Conservation (phyloP, 2,113 vertebrate genomes). For the Reinhardtius hippoglossoides region DNA sequence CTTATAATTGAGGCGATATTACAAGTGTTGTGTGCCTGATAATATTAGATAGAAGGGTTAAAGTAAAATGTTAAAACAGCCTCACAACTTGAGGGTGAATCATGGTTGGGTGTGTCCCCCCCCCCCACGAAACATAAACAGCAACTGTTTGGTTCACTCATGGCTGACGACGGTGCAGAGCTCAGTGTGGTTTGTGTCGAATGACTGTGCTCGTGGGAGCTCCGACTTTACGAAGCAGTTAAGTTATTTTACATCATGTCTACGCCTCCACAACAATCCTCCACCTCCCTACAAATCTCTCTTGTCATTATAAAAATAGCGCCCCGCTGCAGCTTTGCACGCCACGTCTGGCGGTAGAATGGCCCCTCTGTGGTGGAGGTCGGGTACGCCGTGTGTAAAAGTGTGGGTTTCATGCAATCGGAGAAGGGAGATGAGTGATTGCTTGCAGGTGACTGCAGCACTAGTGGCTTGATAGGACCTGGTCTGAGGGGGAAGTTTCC, state of each 20-base stretch:
- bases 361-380: slow-evolving; percentile 61
- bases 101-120: not conserved
- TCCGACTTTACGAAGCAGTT: slow-evolving; percentile 74
- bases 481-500: slow-evolving; percentile 47
- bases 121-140: slow-evolving; percentile 42
- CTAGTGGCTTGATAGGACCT: slow-evolving; percentile 26
- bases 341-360: slow-evolving; percentile 64
- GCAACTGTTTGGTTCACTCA: slow-evolving; percentile 54
- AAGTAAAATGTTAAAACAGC: not conserved
- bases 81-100: slow-evolving; percentile 1
- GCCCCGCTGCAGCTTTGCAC: slow-evolving; percentile 64
- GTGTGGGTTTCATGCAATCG: slow-evolving; percentile 47
- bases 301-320: slow-evolving; percentile 77
- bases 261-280: slow-evolving; percentile 62
- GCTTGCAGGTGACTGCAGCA: slow-evolving; percentile 69
- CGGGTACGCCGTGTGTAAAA: slow-evolving; percentile 6
- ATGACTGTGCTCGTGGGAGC: slow-evolving; percentile 64
- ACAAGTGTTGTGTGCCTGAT: not conserved
- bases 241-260: slow-evolving; percentile 80
- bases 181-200: slow-evolving; percentile 62
- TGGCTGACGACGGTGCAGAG: slow-evolving; percentile 73
- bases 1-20: too few species aligned
- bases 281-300: slow-evolving; percentile 64
- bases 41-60: not conserved
- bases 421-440: slow-evolving; percentile 67